These are phyloP conservation scores for Sycophila texana DNA, from an alignment of 2,888 invertebrate genomes.

Conservation along the genomic window DNA sequence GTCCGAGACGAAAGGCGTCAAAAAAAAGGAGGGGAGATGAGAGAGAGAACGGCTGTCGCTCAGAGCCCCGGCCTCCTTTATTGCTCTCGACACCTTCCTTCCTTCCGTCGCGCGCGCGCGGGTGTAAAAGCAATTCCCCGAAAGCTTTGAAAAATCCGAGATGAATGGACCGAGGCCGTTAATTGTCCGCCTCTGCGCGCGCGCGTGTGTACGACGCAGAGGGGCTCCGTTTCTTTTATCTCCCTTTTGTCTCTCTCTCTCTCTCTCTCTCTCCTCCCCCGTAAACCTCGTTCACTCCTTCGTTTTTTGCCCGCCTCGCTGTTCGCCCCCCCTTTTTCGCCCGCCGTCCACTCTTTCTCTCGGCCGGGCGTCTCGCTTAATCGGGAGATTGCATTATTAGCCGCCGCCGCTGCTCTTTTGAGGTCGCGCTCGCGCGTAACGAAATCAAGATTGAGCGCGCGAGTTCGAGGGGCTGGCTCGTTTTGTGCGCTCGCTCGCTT, in stretches of 20 bases:
- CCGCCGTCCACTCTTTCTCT: background rate
- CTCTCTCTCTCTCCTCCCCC: constrained; percentile 12
- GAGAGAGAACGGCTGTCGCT: constrained; percentile 56
- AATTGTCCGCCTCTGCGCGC: constrained; percentile 44
- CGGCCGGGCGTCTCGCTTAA: constrained; percentile 54
- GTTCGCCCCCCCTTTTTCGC: background rate
- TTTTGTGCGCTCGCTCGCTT: constrained; percentile 20
- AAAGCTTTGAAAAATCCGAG: constrained; percentile 56
- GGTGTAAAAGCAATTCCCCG: constrained; percentile 52
- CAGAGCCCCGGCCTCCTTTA: constrained; percentile 33
- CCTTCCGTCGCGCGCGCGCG: constrained; percentile 42
- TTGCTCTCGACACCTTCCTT: constrained; percentile 52
- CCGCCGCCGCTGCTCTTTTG: constrained; percentile 46
- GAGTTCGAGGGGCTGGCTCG: constrained; percentile 1
- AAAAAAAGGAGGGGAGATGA: background rate
- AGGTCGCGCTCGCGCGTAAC: constrained; percentile 55
- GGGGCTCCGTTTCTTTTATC: constrained; percentile 37
- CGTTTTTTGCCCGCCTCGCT: background rate
- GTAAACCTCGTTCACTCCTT: background rate
- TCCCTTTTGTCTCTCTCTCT: constrained; percentile 50
- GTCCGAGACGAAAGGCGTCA: no score
- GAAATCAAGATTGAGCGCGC: constrained; percentile 56
- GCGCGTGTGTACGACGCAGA: constrained; percentile 6
- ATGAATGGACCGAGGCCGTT: constrained; percentile 51
- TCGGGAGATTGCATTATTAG: constrained; percentile 59